Base-by-base conservation (phyloP, 35 echinoderm and acorn worm species). In the Holothuria glaberrima region DNA sequence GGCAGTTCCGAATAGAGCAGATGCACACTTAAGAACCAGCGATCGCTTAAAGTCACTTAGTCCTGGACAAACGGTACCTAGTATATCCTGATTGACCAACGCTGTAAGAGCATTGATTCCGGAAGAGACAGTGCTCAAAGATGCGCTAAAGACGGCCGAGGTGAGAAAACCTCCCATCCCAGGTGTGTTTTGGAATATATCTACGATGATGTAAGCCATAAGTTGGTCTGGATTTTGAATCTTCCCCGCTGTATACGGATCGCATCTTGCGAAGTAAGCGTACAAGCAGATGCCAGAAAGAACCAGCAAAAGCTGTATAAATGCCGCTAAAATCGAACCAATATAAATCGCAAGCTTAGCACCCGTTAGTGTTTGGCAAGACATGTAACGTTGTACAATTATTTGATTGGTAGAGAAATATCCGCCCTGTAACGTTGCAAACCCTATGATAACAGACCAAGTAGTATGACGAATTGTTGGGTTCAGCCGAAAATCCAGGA, bases 41-140 rank as follows among this genome's bases (percentile, higher is more conserved):
- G 74, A 30, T 25, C 22, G 33, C 74, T 34, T 78, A 12, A 78
- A 38, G 41, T 78, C 74, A 78, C 31, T 78, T n/a, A 78, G 22
- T 9, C 33, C 74, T 25, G 30, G 30, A 2, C 22, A 78, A 10
- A 78, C 44, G 22, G 22, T 35, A 20, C 28, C 58, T 30, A 89
- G n/a, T 20, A 76, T 24, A 27, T 89, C 87, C 66, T 89, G 58
- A 29, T 21, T 44, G 6, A 61, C n/a, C 5, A 89, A 20, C 27
- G 87, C 58, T 5, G 87, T 68, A 16, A 89, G 27, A 3, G 87
- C 44, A 89, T 89, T 89, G 21, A 89, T 41, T 29, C 87, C 87
- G 27, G 87, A 78, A 38, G 74, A 78, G 41, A 48, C 25, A 2
- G 71, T 75, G 34, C 71, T 75, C 34, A 75, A 17, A 19, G 71